Evolutionary conservation across 2,888 invertebrate genomes (phyloP), one percentile per base, ranked within the genome.

Genomic region (Lordiphosa andalusiaca): DNA sequence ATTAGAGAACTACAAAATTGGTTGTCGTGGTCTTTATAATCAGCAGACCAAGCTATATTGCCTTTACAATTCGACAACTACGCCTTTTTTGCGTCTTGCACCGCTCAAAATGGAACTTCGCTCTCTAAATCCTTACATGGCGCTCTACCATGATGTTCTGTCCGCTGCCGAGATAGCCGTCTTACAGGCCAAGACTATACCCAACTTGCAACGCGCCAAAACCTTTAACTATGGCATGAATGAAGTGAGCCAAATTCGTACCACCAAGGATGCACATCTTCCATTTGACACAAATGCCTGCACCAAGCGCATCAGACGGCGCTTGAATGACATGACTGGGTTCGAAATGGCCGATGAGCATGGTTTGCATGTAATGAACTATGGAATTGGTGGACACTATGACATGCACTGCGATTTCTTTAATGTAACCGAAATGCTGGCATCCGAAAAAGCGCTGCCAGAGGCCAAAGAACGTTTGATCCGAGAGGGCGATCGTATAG

Each of bases 381-480:
- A 86, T 63, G 86, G 84, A 0, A 38, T 84, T 2, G 86, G 85
- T 4, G 86, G 86, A 1, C 80, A 84, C 51, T 85, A 86, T 49
- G 69, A 40, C 1, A 59, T 53, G 0, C 86, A 86, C 38, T 64
- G 40, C 41, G 86, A 86, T 53, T 84, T 65, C 48, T 77, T 78
- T 39, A 73, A 75, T 47, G 36, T 56, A 0, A 61, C 76, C 0
- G 13, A 21, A 4, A 67, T 72, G 2, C 47, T 51, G 61, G 60
- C 88, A 0, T 89, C 7, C n/a, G 2, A 44, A 2, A 13, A 9
- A 0, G 0, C 39, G 10, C 1, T 19, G 10, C 4, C 39, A 16
- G 19, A 7, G 10, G 19, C 39, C 19, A 9, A 2, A 0, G 1
- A 2, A 3, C 6, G 4, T 9, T 2, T 12, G 19, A 23, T 23